phyloP scores from a whole-genome alignment of 2,888 invertebrate species.

The Aradus depressus region DNA sequence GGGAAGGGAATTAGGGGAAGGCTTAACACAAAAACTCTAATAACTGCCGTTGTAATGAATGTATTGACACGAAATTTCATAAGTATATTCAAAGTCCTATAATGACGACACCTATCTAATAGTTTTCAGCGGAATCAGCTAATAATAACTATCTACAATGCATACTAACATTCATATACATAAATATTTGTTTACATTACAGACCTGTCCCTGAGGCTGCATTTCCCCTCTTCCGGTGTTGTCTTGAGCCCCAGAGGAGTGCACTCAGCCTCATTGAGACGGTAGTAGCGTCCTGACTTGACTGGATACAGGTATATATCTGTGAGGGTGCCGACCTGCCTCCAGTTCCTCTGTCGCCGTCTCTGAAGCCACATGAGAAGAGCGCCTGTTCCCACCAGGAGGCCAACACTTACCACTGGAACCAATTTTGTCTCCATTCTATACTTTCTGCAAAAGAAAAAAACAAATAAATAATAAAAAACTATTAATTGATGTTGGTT shows the following conservation, averaged over 20 bases:
- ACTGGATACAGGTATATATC: constrained; percentile 14
- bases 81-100: no score
- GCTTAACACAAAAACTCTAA: no score
- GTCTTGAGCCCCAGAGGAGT: constrained; percentile 4
- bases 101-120: no score
- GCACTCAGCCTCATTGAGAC: constrained; percentile 13
- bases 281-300: constrained; percentile 10
- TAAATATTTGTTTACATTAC: not conserved
- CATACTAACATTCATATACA: not conserved
- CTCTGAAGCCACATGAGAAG: not conserved
- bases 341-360: constrained; percentile 6
- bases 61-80: no score
- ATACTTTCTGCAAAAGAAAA: no score
- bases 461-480: no score
- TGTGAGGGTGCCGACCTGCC: constrained; percentile 5
- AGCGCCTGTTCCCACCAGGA: not conserved
- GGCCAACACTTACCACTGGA: not conserved
- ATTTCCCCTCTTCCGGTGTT: not conserved
- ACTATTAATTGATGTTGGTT: no score
- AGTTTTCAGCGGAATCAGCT: no score
- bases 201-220: constrained; percentile 8
- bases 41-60: no score
- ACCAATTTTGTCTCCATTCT: not conserved
- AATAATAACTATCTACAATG: no score
- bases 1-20: no score